Percentiles rank a stretch among this genome's conserved stretches.
These are phyloP conservation scores for Callosobruchus maculatus DNA, from an alignment of 2,888 invertebrate genomes.

Conservation along the genomic window DNA sequence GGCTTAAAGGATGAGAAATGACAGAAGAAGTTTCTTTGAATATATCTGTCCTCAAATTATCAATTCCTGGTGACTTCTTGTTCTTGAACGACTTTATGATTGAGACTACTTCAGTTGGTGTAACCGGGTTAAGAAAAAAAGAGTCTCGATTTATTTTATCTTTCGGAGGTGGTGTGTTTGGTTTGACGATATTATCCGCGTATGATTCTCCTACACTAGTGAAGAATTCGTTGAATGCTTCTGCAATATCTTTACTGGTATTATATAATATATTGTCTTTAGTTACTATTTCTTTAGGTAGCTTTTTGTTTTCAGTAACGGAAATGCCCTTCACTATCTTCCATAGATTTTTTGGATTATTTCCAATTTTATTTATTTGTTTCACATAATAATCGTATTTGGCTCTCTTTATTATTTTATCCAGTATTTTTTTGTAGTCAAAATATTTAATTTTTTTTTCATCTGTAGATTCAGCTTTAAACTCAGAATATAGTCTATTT, in stretches of 20 bases:
- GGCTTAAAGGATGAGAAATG: neutral
- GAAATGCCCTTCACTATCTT: constrained; percentile 2
- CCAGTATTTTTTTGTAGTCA: neutral
- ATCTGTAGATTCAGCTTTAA: constrained; percentile 1
- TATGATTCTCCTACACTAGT: neutral
- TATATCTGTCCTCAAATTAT: constrained; percentile 1
- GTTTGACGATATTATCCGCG: neutral
- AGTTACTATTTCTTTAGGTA: too few species aligned
- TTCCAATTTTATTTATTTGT: constrained; percentile 1
- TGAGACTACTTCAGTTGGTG: constrained; percentile 23
- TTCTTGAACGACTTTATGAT: constrained; percentile 1
- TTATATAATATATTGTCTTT: neutral
- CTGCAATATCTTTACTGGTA: neutral
- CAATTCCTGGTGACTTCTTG: constrained; percentile 6
- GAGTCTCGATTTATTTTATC: neutral
- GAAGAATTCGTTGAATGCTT: neutral
- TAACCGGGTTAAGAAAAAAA: neutral
- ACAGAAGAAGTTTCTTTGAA: neutral
- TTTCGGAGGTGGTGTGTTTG: neutral
- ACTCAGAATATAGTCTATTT: constrained; percentile 2
- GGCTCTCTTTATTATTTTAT: neutral
- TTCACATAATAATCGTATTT: constrained; percentile 1
- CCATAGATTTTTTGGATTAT: constrained; percentile 5
- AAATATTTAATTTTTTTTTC: constrained; percentile 3
- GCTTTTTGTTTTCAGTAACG: too few species aligned